Evolutionary conservation across 2,113 vertebrate species (phyloP).

Genomic region (Nothocercus nigrocapillus): DNA sequence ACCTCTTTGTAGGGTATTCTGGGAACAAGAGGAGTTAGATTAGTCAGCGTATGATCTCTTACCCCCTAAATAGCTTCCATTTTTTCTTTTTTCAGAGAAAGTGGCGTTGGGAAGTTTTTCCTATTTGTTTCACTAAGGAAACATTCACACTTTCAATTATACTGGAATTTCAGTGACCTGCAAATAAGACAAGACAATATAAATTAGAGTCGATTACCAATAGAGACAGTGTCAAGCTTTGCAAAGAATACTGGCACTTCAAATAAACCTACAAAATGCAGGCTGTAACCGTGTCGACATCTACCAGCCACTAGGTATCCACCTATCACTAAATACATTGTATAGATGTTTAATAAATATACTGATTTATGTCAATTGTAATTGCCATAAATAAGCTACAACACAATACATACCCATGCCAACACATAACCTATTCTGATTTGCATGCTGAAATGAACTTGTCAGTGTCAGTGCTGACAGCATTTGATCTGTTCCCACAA

Average conservation of each 20-base stretch:
- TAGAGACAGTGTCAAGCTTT: not conserved
- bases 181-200: not conserved
- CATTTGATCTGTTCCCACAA: not conserved
- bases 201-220: not conserved
- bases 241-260: not conserved
- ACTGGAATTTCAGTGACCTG: not conserved
- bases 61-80: not conserved
- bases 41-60: not conserved
- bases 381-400: not conserved
- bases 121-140: not conserved
- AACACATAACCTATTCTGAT: not conserved
- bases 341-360: not conserved
- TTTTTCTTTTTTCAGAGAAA: not conserved
- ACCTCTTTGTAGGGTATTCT: not conserved
- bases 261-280: not conserved
- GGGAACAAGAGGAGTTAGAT: not conserved
- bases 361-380: not conserved
- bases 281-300: not conserved
- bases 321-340: not conserved
- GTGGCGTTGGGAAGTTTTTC: not conserved
- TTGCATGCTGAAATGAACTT: accelerated
- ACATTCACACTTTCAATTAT: not conserved
- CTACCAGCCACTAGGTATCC: not conserved
- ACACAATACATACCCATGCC: not conserved
- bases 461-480: not conserved